Evolutionary conservation across 2,113 vertebrate species (phyloP).

Genomic region (Nyctereutes procyonoides): DNA sequence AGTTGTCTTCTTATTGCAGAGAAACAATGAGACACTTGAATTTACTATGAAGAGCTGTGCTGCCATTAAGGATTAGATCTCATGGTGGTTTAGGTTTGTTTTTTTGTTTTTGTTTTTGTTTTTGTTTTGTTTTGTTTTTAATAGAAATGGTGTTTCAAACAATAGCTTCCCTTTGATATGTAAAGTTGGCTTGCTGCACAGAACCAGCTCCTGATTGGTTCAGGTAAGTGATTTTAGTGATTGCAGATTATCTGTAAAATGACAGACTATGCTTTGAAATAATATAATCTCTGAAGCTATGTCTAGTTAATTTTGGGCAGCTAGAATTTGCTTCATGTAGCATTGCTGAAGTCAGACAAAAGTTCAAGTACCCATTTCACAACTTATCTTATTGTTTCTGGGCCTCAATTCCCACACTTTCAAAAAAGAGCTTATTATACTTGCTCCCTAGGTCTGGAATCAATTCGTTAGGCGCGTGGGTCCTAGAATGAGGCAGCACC

Average conservation of each 20-base stretch:
- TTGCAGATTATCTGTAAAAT: not conserved
- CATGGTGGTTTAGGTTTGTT: not conserved
- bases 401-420: not conserved
- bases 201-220: not conserved
- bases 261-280: not conserved
- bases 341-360: not conserved
- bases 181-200: not conserved
- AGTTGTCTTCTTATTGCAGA: constrained; percentile 1
- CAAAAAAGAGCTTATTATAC: not conserved
- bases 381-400: not conserved
- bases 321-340: not conserved
- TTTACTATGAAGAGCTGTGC: not conserved
- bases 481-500: not conserved
- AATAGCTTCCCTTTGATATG: not conserved
- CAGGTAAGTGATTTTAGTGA: not conserved
- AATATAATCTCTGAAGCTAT: not conserved
- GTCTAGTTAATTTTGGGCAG: not conserved
- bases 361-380: not conserved
- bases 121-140: not conserved
- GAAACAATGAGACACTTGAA: constrained; percentile 55
- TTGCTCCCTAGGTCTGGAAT: not conserved
- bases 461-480: not conserved
- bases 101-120: not conserved
- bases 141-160: constrained; percentile 41
- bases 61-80: constrained; percentile 9